phyloP scores from a whole-genome alignment of 2,113 vertebrate species.

The Columba livia region DNA sequence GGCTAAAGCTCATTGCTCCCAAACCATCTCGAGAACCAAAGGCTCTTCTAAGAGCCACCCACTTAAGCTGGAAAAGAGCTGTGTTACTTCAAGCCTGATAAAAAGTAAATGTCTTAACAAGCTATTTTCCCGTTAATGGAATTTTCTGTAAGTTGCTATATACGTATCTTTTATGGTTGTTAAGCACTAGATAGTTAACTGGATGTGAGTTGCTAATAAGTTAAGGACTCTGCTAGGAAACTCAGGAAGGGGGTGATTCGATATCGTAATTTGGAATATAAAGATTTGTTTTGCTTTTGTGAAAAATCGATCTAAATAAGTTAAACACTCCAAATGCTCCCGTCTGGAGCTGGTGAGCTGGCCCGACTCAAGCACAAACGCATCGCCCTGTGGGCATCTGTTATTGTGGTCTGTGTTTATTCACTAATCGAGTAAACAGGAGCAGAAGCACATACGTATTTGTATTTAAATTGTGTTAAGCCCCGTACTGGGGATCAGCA shows the following conservation, averaged over 20 bases:
- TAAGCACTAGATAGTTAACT: rapidly evolving
- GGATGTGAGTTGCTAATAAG: rapidly evolving
- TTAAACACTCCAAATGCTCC: rapidly evolving
- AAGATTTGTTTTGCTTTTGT: no score
- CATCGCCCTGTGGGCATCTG: rapidly evolving
- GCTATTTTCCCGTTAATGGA: rapidly evolving
- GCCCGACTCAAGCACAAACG: rapidly evolving
- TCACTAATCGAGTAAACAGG: rapidly evolving
- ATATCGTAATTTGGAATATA: no score
- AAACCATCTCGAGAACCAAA: not conserved
- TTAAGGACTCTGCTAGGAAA: rapidly evolving
- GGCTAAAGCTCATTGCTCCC: rapidly evolving
- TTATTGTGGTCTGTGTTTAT: rapidly evolving
- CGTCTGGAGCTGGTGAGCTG: rapidly evolving
- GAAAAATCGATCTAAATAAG: rapidly evolving
- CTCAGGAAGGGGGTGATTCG: no score
- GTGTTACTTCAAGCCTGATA: rapidly evolving
- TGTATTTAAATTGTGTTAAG: rapidly evolving
- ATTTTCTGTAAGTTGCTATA: rapidly evolving
- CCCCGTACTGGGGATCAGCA: rapidly evolving
- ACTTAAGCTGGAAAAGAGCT: not conserved
- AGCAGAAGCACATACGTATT: rapidly evolving
- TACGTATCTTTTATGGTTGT: rapidly evolving
- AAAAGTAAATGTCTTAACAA: rapidly evolving
- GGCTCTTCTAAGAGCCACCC: conserved; percentile 76